Conservation (phyloP, 2,113 vertebrate genomes). For the Micronycteris hirsuta region DNA sequence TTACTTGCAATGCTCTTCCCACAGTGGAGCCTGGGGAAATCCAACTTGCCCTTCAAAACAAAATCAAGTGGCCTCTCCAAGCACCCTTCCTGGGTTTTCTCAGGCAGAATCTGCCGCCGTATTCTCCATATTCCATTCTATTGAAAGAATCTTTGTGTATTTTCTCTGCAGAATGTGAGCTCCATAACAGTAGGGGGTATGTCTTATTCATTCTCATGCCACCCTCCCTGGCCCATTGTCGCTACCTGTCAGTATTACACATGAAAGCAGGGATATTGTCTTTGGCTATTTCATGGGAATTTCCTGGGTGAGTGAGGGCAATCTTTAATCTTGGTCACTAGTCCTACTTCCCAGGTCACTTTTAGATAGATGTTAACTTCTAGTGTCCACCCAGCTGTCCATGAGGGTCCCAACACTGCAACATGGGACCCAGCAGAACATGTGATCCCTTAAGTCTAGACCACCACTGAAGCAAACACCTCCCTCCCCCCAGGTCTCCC, state of each 20-base stretch:
- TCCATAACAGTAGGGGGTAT: background rate
- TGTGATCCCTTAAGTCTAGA: background rate
- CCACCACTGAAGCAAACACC: background rate
- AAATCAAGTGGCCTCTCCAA: background rate
- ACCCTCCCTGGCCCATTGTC: background rate
- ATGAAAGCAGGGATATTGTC: background rate
- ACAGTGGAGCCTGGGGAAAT: background rate
- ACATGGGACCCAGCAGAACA: background rate
- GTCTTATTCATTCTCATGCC: background rate
- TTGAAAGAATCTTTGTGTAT: background rate
- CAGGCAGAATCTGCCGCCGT: background rate
- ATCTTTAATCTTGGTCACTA: background rate
- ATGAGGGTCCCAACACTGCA: rapidly evolving
- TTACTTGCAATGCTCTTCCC: background rate
- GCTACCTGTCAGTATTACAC: background rate
- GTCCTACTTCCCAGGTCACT: background rate
- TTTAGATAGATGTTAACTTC: background rate
- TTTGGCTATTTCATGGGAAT: background rate
- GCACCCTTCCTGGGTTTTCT: background rate
- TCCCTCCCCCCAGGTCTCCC: no score
- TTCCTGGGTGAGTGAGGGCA: background rate
- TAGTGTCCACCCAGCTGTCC: background rate
- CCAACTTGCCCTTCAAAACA: background rate
- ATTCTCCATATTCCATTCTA: rapidly evolving
- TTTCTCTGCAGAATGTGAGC: background rate